A percentile compares a stretch with the other conserved stretches of the same genome.
Conservation (phyloP, 2,113 vertebrate species). For the Albula glossodonta region DNA sequence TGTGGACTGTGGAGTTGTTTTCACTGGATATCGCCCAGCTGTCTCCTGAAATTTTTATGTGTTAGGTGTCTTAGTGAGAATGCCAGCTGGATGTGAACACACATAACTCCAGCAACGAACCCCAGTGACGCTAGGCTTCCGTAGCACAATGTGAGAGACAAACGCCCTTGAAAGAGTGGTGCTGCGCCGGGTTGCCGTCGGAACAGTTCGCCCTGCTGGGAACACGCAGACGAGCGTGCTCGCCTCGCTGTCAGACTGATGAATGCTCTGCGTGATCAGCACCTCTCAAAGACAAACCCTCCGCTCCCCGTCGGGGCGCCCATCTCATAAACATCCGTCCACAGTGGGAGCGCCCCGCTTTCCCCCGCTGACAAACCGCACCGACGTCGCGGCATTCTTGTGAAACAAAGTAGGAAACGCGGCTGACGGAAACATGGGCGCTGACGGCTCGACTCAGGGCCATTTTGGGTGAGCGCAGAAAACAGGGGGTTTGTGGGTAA, state of each 20-base stretch:
- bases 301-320: background rate
- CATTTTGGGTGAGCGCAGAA: background rate
- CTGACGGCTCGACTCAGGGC: no score
- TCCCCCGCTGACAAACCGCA: background rate
- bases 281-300: background rate
- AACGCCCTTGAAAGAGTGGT: background rate
- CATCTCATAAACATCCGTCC: slow-evolving; percentile 1
- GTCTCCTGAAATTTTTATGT: no score
- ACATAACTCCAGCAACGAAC: background rate
- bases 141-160: background rate
- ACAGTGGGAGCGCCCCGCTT: background rate
- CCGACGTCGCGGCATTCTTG: background rate
- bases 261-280: slow-evolving; percentile 8
- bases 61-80: background rate
- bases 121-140: background rate
- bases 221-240: background rate
- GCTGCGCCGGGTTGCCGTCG: background rate
- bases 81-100: background rate
- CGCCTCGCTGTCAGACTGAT: slow-evolving; percentile 7
- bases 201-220: background rate
- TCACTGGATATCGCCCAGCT: no score
- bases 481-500: background rate
- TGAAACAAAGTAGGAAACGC: background rate
- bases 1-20: no score
- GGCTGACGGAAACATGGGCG: no score